These are phyloP conservation scores for Tapirus terrestris DNA, from an alignment of 2,113 vertebrate genomes.

Conservation along the genomic window DNA sequence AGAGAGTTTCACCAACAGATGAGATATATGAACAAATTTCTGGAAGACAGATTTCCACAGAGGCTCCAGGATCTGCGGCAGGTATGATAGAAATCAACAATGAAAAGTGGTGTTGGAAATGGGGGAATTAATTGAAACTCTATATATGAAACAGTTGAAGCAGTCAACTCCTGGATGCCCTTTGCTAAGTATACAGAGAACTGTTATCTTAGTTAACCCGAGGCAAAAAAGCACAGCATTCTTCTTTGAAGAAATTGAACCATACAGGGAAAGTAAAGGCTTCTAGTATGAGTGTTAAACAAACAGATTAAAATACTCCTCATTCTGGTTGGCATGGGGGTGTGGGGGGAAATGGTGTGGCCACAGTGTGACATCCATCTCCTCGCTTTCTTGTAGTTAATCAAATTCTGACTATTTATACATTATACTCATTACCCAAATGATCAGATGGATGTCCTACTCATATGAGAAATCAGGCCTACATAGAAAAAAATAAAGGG, in stretches of 20 bases:
- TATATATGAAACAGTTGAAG: not conserved
- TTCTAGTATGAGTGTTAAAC: not conserved
- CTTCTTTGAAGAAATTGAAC: not conserved
- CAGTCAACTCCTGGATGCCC: not conserved
- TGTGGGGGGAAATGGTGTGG: not conserved
- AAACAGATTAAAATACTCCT: not conserved
- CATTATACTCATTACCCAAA: not conserved
- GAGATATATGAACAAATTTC: not conserved
- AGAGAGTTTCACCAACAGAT: not conserved
- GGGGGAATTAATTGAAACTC: not conserved
- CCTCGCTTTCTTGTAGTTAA: not conserved
- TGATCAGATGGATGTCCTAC: not conserved
- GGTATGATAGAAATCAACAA: not conserved
- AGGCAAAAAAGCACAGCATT: not conserved
- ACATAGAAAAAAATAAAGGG: not conserved
- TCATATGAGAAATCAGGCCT: not conserved
- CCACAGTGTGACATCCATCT: not conserved
- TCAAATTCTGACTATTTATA: not conserved
- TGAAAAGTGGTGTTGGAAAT: not conserved
- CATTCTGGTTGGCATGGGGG: not conserved
- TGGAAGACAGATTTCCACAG: not conserved
- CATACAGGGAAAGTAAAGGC: not conserved
- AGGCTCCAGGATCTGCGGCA: not conserved
- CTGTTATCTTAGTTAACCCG: not conserved
- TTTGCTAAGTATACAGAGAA: not conserved